Percentiles rank a stretch among this genome's conserved stretches.
These are phyloP conservation scores for Antheraea assamensis DNA, from an alignment of 2,888 invertebrate species.

Conservation along the genomic window DNA sequence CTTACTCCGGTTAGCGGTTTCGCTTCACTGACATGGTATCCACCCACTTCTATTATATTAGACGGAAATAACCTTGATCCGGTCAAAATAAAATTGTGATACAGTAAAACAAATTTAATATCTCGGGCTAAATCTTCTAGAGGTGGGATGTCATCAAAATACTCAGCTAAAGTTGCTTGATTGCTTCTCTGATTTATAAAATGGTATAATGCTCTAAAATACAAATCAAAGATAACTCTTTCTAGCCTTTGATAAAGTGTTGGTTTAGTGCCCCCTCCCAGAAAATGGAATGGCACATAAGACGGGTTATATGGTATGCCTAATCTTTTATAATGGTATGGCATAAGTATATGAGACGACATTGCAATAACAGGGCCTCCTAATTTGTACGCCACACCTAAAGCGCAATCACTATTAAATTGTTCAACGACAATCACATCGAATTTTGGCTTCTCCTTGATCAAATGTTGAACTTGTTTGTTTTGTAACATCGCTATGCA, in stretches of 20 bases:
- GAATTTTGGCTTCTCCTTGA: slow-evolving; percentile 76
- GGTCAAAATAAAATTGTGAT: slow-evolving; percentile 83
- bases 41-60: slow-evolving; percentile 85
- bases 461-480: slow-evolving; percentile 58
- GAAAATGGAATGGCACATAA: slow-evolving; percentile 78
- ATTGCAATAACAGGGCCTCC: slow-evolving; percentile 83
- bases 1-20: slow-evolving; percentile 75
- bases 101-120: slow-evolving; percentile 82
- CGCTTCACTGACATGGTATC: slow-evolving; percentile 76
- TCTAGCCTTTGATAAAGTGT: slow-evolving; percentile 63
- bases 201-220: slow-evolving; percentile 51
- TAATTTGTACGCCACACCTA: slow-evolving; percentile 84
- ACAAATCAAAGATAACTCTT: slow-evolving; percentile 57
- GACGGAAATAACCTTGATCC: slow-evolving; percentile 81
- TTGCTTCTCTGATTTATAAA: slow-evolving; percentile 51
- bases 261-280: slow-evolving; percentile 71
- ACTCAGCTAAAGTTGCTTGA: slow-evolving; percentile 60
- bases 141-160: slow-evolving; percentile 78
- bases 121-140: slow-evolving; percentile 79
- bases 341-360: slow-evolving; percentile 83
- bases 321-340: slow-evolving; percentile 82
- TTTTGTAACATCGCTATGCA: slow-evolving; percentile 65
- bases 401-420: slow-evolving; percentile 87
- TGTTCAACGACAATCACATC: slow-evolving; percentile 87
- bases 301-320: slow-evolving; percentile 83